Base-by-base conservation (phyloP, 2,797 vertebrate genomes). In the Fistularia tabacaria region DNA sequence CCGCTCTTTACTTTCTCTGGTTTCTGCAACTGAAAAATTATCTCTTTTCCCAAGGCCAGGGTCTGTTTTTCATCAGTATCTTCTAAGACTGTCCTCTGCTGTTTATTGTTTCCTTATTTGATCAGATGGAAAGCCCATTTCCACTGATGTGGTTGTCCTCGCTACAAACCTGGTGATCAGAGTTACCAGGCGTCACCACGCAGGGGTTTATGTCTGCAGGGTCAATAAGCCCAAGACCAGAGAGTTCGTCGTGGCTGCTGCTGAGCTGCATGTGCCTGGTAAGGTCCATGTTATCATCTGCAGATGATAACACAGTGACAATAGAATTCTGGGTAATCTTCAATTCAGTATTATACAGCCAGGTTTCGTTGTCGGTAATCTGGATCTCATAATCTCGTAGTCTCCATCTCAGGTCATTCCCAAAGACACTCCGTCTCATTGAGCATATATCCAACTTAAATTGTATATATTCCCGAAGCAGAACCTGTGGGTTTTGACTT, bases 201-300 rank as follows among this genome's bases (percentile, higher is more conserved):
- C 93, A 0, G 97, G 97, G 9, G 74, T 96, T 45, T 99, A 99
- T 0, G 93, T 98, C 62, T 99, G 97, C 79, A 90, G 95, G 2
- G 96, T 94, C 72, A 98, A 98, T 88, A 97, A 94, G 74, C 95
- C 95, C 62, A 95, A 87, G 62, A 98, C 94, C 37, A 92, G 94
- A 60, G 92, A 97, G 79, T 99, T 97, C 8, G 91, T 94, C 55
- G 92, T 86, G 0, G 93, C 94, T 0, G 90, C 93, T 0, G 97
- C 97, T 0, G 93, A 96, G 85, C 93, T 99, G 62, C 92, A 85
- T 3, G 93, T 99, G 46, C 89, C 95, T 6, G 95, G 97, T 99
- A 89, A 91, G 90, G 61, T 7, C 14, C 36, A 37, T n/a, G 9
- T 57, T 14, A 6, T 64, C 1, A 7, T 38, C 1, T 49, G 3